phyloP scores from a whole-genome alignment of 2,888 invertebrate species.

The Parnassius orleans region DNA sequence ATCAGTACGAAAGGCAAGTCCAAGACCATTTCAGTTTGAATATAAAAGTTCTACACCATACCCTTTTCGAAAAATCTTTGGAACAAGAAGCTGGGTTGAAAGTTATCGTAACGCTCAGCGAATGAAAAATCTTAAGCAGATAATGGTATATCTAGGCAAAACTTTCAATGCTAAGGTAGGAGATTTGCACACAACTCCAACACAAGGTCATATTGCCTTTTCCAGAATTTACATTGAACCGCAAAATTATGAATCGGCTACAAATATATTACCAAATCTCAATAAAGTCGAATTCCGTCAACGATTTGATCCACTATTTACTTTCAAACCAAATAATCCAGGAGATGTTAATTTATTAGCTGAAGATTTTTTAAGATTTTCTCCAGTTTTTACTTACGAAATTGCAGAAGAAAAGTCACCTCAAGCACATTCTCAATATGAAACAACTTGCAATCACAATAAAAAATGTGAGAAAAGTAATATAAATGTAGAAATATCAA shows the following conservation, averaged over 20 bases:
- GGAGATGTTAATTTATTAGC: conserved; percentile 88
- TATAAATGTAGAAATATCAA: not conserved
- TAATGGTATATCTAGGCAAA: conserved; percentile 69
- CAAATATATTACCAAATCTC: not conserved
- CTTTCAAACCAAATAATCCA: conserved; percentile 86
- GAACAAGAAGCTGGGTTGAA: conserved; percentile 68
- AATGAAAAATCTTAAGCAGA: conserved; percentile 66
- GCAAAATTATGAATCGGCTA: conserved; percentile 40
- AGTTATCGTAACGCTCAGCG: conserved; percentile 69
- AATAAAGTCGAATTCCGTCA: conserved; percentile 48
- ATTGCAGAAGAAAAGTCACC: conserved; percentile 28
- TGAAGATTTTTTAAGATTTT: conserved; percentile 64
- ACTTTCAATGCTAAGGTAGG: conserved; percentile 71
- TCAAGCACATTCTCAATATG: not conserved
- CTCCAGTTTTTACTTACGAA: conserved; percentile 45
- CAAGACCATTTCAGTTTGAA: conserved; percentile 75
- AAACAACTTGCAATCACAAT: conserved; percentile 10
- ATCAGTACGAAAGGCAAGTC: conserved; percentile 64
- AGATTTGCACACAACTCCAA: conserved; percentile 54
- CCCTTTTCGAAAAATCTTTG: conserved; percentile 62
- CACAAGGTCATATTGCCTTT: conserved; percentile 59
- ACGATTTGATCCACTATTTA: conserved; percentile 83
- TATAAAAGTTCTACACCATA: conserved; percentile 62
- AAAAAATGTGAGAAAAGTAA: conserved; percentile 2
- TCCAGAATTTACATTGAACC: conserved; percentile 67